Percentiles rank a stretch among this genome's conserved stretches.
Conservation (phyloP, 2,797 vertebrate species). For the Microtus obscurus region DNA sequence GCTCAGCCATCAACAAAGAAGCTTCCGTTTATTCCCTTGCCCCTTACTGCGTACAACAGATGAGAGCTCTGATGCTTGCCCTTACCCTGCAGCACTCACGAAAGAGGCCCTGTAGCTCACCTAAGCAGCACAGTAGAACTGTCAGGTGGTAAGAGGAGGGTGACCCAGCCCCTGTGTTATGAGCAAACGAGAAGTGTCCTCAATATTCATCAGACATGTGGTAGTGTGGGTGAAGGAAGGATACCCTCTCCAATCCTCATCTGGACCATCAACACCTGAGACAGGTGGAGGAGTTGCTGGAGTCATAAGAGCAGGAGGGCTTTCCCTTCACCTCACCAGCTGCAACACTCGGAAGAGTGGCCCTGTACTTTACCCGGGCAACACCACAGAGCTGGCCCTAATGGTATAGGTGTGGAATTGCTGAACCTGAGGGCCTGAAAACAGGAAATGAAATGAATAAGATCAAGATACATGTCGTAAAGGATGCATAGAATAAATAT, state of each 20-base stretch:
- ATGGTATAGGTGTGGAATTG: not conserved
- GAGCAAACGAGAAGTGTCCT: not conserved
- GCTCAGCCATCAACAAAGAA: not conserved
- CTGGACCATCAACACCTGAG: not conserved
- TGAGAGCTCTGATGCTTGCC: too few relatives aligned
- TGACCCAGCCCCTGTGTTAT: not conserved
- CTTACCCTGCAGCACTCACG: not conserved
- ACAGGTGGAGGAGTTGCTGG: not conserved
- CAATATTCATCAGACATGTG: not conserved
- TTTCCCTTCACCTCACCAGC: not conserved
- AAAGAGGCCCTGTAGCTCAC: not conserved
- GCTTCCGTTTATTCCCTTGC: not conserved
- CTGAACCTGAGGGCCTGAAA: not conserved
- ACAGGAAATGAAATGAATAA: not conserved
- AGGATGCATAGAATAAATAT: not conserved
- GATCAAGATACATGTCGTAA: not conserved
- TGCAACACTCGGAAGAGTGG: not conserved
- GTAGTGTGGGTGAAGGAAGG: not conserved
- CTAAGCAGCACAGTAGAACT: not conserved
- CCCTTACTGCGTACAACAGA: not conserved
- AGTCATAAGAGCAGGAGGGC: not conserved
- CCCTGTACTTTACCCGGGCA: rapidly evolving
- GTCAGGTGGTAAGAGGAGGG: not conserved
- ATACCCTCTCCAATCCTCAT: not conserved
- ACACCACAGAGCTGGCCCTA: not conserved